Conservation (phyloP, 30 jellyfish, hydroid and myxozoan genomes). For the Chironex yamaguchii region DNA sequence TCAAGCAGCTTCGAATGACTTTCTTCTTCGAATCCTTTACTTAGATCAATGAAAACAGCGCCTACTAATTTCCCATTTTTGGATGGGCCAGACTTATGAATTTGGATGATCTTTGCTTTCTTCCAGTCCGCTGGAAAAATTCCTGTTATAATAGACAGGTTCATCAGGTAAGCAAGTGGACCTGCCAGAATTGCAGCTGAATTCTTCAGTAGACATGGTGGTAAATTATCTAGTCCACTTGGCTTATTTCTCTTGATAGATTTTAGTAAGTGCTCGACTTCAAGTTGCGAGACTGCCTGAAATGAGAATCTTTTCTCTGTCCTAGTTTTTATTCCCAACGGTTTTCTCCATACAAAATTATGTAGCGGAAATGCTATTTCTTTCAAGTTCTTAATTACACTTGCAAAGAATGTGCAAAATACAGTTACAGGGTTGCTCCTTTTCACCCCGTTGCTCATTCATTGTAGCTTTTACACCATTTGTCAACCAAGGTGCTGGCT, state of each 20-base stretch:
- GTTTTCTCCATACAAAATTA: slow-evolving; percentile 44
- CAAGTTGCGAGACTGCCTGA: slow-evolving; percentile 33
- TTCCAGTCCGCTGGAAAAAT: slow-evolving; percentile 68
- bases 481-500: slow-evolving; percentile 60
- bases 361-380: slow-evolving; percentile 8
- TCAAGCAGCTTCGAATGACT: slow-evolving; percentile 26
- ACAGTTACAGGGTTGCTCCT: slow-evolving; percentile 17
- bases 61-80: background rate
- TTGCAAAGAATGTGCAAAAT: slow-evolving; percentile 35
- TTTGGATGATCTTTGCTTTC: slow-evolving; percentile 69
- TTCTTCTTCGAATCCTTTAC: background rate
- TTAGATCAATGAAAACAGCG: slow-evolving; percentile 15
- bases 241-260: slow-evolving; percentile 34
- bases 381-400: slow-evolving; percentile 46
- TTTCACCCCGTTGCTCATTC: slow-evolving; percentile 47
- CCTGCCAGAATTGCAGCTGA: slow-evolving; percentile 33
- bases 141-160: slow-evolving; percentile 56
- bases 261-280: background rate
- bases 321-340: slow-evolving; percentile 6
- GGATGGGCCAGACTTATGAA: slow-evolving; percentile 43
- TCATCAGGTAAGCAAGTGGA: slow-evolving; percentile 60
- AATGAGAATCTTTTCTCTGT: slow-evolving; percentile 28
- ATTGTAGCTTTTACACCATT: slow-evolving; percentile 43
- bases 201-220: slow-evolving; percentile 65
- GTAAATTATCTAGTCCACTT: slow-evolving; percentile 29